Evolutionary conservation across 2,797 vertebrate genomes (phyloP).

Genomic region (Lacerta viridis): DNA sequence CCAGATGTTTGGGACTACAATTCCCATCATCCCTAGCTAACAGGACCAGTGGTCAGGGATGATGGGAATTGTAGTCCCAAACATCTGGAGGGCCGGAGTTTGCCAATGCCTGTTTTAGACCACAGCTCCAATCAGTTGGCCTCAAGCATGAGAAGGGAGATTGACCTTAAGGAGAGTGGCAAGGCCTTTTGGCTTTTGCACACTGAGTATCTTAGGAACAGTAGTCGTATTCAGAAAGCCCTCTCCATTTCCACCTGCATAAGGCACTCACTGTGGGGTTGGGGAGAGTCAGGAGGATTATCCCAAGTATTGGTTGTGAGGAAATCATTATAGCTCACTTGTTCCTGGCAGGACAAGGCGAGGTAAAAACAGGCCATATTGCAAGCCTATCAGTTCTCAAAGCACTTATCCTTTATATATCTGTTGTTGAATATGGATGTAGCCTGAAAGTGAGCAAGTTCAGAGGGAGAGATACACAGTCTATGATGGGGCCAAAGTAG

Average conservation of each 20-base stretch:
- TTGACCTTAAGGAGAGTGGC: neutral
- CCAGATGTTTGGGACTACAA: too few species aligned
- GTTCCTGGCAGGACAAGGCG: neutral
- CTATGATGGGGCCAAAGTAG: neutral
- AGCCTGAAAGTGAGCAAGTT: neutral
- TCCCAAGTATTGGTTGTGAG: neutral
- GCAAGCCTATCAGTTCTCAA: neutral
- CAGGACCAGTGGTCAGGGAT: too few species aligned
- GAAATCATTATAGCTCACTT: neutral
- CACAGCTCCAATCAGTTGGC: too few species aligned
- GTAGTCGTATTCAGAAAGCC: neutral
- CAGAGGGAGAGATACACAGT: neutral
- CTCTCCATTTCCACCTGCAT: too few species aligned
- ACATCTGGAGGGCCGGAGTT: too few species aligned
- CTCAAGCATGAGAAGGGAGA: neutral
- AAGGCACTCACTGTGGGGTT: neutral
- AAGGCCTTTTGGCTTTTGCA: neutral
- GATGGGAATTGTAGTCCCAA: too few species aligned
- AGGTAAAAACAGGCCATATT: neutral
- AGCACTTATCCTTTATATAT: neutral
- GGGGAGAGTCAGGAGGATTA: neutral
- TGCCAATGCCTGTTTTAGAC: too few species aligned
- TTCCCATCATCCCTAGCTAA: too few species aligned
- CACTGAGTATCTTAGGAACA: neutral
- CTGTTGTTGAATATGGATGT: constrained; percentile 3